Conservation (phyloP, 2,797 vertebrate genomes). For the Schizothorax lantsangensis region DNA sequence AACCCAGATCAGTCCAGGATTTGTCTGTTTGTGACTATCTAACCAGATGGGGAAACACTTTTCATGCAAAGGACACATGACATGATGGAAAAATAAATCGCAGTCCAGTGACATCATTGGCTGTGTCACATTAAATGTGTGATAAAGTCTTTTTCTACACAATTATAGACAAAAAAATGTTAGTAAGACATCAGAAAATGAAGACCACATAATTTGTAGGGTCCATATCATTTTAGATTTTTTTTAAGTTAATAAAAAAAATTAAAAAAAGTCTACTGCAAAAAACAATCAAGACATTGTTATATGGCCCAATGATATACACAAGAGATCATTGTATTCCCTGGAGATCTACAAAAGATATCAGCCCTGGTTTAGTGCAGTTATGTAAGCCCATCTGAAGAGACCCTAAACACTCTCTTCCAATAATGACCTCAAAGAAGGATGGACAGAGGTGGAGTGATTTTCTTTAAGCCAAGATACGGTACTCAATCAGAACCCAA, state of each 20-base stretch:
- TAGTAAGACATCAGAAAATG: too few species aligned
- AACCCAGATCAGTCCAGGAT: not conserved
- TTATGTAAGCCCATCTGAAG: conserved; percentile 11
- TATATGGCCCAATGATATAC: not conserved
- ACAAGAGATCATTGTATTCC: conserved; percentile 13
- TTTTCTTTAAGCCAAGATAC: not conserved
- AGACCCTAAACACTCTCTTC: not conserved
- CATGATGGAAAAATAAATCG: conserved; percentile 25
- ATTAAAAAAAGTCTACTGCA: not conserved
- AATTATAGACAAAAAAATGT: not conserved
- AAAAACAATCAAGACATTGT: not conserved
- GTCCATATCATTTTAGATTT: not conserved
- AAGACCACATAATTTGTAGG: too few species aligned
- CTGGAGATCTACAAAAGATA: not conserved
- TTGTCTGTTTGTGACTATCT: not conserved
- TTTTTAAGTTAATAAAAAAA: not conserved
- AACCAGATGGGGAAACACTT: conserved; percentile 39
- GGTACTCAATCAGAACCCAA: not conserved
- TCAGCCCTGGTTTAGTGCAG: not conserved
- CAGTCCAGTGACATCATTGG: conserved; percentile 22
- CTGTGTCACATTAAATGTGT: not conserved
- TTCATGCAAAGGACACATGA: conserved; percentile 19
- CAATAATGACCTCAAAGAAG: conserved; percentile 11
- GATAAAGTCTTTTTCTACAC: not conserved
- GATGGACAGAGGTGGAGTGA: conserved; percentile 13